Conservation (phyloP, 1,140 invertebrate species). For the Choristoneura fumiferana region DNA sequence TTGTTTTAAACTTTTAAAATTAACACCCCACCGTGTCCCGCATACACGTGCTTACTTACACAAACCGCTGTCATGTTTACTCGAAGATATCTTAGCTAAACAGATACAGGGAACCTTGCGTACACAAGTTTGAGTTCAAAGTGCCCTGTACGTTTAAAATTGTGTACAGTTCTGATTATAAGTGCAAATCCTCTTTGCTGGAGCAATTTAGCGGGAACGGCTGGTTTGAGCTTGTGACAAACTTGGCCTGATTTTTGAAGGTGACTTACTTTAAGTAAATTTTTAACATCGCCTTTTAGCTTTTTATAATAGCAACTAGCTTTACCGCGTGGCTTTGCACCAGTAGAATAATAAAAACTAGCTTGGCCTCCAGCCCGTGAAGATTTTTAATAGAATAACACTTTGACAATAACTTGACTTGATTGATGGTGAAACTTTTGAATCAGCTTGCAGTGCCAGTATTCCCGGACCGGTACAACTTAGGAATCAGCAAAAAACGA, state of each 20-base stretch:
- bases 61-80: conserved; percentile 6
- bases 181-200: conserved; percentile 11
- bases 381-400: no score
- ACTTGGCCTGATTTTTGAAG: background rate
- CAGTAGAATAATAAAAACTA: no score
- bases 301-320: no score
- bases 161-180: conserved; percentile 16
- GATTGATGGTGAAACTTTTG: no score
- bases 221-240: conserved; percentile 3
- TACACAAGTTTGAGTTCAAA: background rate
- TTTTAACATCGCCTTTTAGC: no score
- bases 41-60: conserved; percentile 15
- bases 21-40: conserved; percentile 7
- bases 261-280: no score
- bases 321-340: no score
- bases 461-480: no score
- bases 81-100: conserved; percentile 1
- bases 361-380: no score
- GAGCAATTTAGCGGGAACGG: conserved; percentile 6
- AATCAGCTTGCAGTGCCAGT: no score
- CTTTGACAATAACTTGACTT: no score
- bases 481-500: no score
- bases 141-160: background rate
- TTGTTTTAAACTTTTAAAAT: conserved; percentile 19
- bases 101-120: background rate